Evolutionary conservation across 2,797 vertebrate genomes (phyloP).

Genomic region (Poecile montanus): DNA sequence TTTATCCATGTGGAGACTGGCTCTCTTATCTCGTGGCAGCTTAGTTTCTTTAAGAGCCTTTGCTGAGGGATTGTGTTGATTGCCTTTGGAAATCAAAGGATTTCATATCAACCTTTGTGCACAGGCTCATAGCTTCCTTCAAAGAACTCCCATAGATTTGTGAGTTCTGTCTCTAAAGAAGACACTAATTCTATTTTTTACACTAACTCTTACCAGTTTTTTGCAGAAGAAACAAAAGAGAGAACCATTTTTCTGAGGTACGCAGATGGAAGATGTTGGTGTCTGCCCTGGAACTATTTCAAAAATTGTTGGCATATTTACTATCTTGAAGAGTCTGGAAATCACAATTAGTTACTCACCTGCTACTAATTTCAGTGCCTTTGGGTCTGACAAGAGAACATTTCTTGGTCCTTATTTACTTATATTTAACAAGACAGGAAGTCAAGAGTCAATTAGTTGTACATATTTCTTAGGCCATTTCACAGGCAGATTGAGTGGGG

Average conservation of each 20-base stretch:
- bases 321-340: neutral
- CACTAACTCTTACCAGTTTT: neutral
- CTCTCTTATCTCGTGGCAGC: slow-evolving; percentile 1
- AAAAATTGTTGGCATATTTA: neutral
- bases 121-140: neutral
- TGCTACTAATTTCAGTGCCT: neutral
- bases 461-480: neutral
- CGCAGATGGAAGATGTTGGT: neutral
- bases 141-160: neutral
- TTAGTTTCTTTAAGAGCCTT: slow-evolving; percentile 34
- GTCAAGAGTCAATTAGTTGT: neutral
- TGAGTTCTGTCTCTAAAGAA: neutral
- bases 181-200: neutral
- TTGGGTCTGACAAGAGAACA: neutral
- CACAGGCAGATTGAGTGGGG: neutral
- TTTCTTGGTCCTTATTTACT: neutral
- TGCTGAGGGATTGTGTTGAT: neutral
- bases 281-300: neutral
- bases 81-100: slow-evolving; percentile 42
- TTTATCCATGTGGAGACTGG: neutral
- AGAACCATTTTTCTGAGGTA: neutral
- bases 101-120: neutral
- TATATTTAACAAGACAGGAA: neutral
- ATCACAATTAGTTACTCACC: neutral
- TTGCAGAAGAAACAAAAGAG: neutral